Evolutionary conservation across 2,888 invertebrate genomes (phyloP).

Genomic region (Lucinisca nassula): DNA sequence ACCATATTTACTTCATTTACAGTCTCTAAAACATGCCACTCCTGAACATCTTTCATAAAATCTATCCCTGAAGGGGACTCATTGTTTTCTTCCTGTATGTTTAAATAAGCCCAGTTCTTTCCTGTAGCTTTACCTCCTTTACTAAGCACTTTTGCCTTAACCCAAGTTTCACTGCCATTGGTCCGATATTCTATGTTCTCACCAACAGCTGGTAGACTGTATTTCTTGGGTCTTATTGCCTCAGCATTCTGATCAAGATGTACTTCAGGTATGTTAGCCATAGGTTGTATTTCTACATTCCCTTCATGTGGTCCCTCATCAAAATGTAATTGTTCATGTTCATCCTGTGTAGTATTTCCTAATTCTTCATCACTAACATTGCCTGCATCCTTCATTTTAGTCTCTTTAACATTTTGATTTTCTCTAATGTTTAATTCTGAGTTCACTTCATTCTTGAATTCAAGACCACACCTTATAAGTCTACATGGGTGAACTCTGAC

Average conservation of each 20-base stretch:
- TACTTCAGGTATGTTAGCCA: too few species aligned
- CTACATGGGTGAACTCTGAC: conserved; percentile 60
- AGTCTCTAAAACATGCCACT: conserved; percentile 22
- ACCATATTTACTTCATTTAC: conserved; percentile 24
- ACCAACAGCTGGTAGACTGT: conserved; percentile 29
- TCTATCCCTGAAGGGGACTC: conserved; percentile 20
- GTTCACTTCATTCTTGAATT: conserved; percentile 17
- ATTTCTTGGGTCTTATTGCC: background rate
- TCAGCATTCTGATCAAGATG: background rate
- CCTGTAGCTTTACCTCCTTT: conserved; percentile 51
- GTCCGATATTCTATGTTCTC: conserved; percentile 10
- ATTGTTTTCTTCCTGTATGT: conserved; percentile 35
- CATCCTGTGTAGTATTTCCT: background rate
- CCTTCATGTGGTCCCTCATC: background rate
- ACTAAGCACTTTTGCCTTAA: conserved; percentile 37
- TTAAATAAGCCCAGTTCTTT: conserved; percentile 52
- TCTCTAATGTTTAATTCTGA: too few species aligned
- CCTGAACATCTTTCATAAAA: conserved; percentile 40
- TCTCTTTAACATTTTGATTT: too few species aligned
- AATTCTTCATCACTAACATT: conserved; percentile 6
- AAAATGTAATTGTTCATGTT: too few species aligned
- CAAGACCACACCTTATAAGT: conserved; percentile 35
- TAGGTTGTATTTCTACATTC: too few species aligned
- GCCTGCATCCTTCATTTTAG: background rate
- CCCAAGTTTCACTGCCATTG: conserved; percentile 23